Conservation (phyloP, 2,797 vertebrate genomes). For the Channa striata region DNA sequence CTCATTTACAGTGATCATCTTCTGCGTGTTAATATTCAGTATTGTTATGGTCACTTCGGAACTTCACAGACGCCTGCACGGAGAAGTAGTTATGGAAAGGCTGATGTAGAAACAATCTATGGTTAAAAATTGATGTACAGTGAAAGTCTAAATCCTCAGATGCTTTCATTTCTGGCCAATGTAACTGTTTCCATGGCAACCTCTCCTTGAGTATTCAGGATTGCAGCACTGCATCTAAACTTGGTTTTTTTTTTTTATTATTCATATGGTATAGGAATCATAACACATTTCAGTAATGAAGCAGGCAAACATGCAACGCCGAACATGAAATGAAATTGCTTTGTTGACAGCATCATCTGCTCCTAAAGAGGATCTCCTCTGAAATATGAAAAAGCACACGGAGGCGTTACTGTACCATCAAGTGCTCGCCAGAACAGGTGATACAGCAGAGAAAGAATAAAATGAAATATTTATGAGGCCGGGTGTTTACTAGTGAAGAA, state of each 20-base stretch:
- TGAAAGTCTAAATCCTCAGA: constrained; percentile 84
- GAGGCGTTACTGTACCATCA: constrained; percentile 54
- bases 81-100: constrained; percentile 44
- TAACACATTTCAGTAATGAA: constrained; percentile 62
- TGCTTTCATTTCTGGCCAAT: constrained; percentile 85
- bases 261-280: constrained; percentile 76
- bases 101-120: constrained; percentile 80
- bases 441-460: constrained; percentile 69
- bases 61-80: constrained; percentile 17
- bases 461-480: constrained; percentile 75
- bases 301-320: constrained; percentile 48
- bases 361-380: constrained; percentile 44
- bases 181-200: constrained; percentile 89
- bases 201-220: constrained; percentile 81
- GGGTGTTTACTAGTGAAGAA: constrained; percentile 69
- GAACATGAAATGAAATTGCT: constrained; percentile 55
- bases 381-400: constrained; percentile 54
- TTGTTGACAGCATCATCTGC: constrained; percentile 36
- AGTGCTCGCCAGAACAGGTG: constrained; percentile 70
- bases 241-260: constrained; percentile 68
- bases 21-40: constrained; percentile 5
- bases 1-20: neutral
- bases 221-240: constrained; percentile 86
- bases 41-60: constrained; percentile 1
- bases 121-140: constrained; percentile 85